Conservation (phyloP, 2,797 vertebrate genomes). For the Selene dorsalis region DNA sequence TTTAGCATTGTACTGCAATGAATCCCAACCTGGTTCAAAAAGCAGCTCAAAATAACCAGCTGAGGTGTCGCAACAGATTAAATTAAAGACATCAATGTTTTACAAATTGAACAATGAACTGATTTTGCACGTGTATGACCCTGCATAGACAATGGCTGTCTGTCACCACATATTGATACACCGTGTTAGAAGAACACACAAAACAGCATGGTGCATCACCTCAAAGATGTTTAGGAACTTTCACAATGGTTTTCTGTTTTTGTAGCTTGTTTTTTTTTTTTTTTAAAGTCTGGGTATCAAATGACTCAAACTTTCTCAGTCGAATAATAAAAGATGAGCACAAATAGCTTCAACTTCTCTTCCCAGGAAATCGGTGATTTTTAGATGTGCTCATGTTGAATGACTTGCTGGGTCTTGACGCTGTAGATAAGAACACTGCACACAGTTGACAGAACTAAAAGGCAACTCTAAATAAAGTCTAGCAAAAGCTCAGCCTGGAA, state of each 20-base stretch:
- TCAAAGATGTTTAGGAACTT: constrained; percentile 41
- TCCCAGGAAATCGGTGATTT: not conserved
- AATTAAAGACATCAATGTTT: constrained; percentile 13
- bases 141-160: not conserved
- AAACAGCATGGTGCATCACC: not conserved
- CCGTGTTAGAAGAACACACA: constrained; percentile 3
- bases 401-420: not conserved
- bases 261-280: constrained; percentile 4
- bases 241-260: not conserved
- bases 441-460: not conserved
- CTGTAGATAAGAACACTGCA: not conserved
- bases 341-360: not conserved
- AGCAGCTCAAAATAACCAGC: constrained; percentile 10
- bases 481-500: too few relatives aligned
- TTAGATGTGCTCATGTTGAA: not conserved
- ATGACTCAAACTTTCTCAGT: constrained; percentile 11
- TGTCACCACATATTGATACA: constrained; percentile 2
- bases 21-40: constrained; percentile 10
- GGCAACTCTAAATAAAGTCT: not conserved
- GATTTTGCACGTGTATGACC: constrained; percentile 16
- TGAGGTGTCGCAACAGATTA: constrained; percentile 4
- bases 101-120: not conserved
- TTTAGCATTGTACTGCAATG: constrained; percentile 42
- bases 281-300: constrained; percentile 26
- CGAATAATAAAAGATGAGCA: not conserved